These are phyloP conservation scores for Cynaeus angustus DNA, from an alignment of 2,888 invertebrate species.

Conservation along the genomic window DNA sequence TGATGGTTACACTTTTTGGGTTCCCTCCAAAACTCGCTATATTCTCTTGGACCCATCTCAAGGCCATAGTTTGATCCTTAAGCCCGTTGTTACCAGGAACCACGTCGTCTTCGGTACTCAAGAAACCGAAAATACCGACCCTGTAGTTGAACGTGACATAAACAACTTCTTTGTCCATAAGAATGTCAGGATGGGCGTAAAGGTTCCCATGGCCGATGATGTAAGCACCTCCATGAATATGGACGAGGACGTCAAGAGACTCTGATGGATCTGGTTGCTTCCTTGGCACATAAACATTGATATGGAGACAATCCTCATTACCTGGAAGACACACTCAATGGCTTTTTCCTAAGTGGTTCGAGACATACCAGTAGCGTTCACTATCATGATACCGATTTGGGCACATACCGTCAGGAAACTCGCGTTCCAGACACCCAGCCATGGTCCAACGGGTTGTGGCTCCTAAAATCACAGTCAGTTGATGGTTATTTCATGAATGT, in stretches of 20 bases:
- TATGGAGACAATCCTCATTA: slow-evolving; percentile 79
- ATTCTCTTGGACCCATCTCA: slow-evolving; percentile 81
- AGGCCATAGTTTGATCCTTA: slow-evolving; percentile 82
- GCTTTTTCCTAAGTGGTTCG: no score
- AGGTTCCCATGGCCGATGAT: slow-evolving; percentile 77
- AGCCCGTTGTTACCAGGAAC: slow-evolving; percentile 83
- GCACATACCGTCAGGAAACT: slow-evolving; percentile 71
- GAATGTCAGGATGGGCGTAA: slow-evolving; percentile 74
- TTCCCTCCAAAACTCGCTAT: slow-evolving; percentile 83
- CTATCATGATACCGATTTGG: slow-evolving; percentile 59
- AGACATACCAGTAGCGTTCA: background rate
- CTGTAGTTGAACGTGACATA: slow-evolving; percentile 82
- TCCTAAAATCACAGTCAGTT: background rate
- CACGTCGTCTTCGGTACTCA: slow-evolving; percentile 81
- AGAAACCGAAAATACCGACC: slow-evolving; percentile 83
- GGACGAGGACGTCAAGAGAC: slow-evolving; percentile 77
- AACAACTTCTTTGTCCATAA: slow-evolving; percentile 80
- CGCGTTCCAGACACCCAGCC: slow-evolving; percentile 81
- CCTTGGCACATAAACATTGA: slow-evolving; percentile 78
- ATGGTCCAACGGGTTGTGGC: slow-evolving; percentile 76
- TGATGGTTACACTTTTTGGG: slow-evolving; percentile 77
- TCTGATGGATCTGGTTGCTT: slow-evolving; percentile 65
- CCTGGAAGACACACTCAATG: slow-evolving; percentile 68
- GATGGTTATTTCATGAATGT: slow-evolving; percentile 25
- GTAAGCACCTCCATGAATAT: slow-evolving; percentile 82